Percentiles rank a stretch among this genome's conserved stretches.
Conservation (phyloP, 2,113 vertebrate genomes). For the Poeciliopsis prolifica region DNA sequence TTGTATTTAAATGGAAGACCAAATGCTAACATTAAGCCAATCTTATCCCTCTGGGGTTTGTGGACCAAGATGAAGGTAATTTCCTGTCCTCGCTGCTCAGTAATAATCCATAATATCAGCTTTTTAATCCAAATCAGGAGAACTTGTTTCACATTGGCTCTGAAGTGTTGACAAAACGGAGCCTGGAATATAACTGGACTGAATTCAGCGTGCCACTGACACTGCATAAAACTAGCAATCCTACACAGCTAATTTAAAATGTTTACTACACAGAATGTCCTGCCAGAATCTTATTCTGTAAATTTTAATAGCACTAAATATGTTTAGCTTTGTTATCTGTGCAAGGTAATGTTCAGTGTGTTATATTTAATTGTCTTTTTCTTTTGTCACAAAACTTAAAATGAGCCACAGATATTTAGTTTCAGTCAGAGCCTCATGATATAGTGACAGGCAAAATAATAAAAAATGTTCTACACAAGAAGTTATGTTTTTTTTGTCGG, state of each 20-base stretch:
- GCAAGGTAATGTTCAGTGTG: slow-evolving; percentile 35
- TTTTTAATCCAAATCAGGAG: not conserved
- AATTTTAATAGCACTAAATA: slow-evolving; percentile 25
- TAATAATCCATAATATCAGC: slow-evolving; percentile 1
- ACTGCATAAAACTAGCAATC: slow-evolving; percentile 36
- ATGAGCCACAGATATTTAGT: not conserved
- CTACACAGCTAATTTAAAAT: slow-evolving; percentile 9
- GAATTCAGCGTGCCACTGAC: slow-evolving; percentile 21
- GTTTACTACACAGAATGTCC: slow-evolving; percentile 14
- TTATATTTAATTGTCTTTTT: slow-evolving; percentile 11
- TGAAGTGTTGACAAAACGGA: slow-evolving; percentile 10
- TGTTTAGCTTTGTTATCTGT: slow-evolving; percentile 65
- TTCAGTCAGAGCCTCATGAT: not conserved
- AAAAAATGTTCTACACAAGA: not conserved
- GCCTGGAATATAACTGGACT: not conserved
- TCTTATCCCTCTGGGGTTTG: slow-evolving; percentile 36
- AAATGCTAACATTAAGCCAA: slow-evolving; percentile 46
- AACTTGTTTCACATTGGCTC: slow-evolving; percentile 2
- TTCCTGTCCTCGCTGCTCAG: not conserved
- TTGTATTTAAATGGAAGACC: slow-evolving; percentile 70
- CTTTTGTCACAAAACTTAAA: slow-evolving; percentile 4
- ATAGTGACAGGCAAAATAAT: not conserved
- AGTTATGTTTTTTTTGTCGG: not conserved
- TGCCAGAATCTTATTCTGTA: slow-evolving; percentile 40
- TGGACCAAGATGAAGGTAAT: slow-evolving; percentile 38